phyloP scores from a whole-genome alignment of 2,797 vertebrate genomes.

The Typhlichthys subterraneus region DNA sequence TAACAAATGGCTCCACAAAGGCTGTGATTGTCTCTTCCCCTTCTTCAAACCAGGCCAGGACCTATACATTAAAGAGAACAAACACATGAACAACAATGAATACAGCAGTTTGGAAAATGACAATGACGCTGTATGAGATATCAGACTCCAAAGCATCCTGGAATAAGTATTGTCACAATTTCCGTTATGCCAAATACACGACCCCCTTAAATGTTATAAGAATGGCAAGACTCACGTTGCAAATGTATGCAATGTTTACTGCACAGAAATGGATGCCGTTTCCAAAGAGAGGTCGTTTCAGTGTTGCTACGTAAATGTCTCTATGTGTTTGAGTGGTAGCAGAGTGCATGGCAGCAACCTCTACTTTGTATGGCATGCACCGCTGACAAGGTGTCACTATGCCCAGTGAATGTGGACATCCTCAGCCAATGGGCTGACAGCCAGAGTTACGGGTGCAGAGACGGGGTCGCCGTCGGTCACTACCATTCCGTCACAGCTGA shows the following conservation, averaged over 20 bases:
- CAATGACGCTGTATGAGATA: constrained; percentile 1
- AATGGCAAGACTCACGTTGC: too few species aligned
- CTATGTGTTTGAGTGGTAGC: background rate
- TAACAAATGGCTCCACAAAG: constrained; percentile 98
- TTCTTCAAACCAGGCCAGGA: constrained; percentile 98
- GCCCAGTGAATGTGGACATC: constrained; percentile 22
- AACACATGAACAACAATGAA: background rate
- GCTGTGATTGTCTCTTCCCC: constrained; percentile 97
- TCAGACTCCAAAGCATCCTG: background rate
- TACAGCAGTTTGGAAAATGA: background rate
- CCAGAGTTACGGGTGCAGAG: constrained; percentile 24
- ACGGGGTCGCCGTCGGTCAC: background rate
- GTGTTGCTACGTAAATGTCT: background rate
- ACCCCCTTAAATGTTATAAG: too few species aligned
- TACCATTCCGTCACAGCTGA: constrained; percentile 13
- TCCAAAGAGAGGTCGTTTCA: background rate
- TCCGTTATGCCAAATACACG: background rate
- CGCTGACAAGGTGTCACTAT: constrained; percentile 40
- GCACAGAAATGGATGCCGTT: background rate
- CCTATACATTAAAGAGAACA: constrained; percentile 73
- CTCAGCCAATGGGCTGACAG: constrained; percentile 23
- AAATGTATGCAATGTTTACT: too few species aligned
- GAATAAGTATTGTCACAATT: background rate
- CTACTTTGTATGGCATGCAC: constrained; percentile 33
- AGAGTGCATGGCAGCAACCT: background rate